These are phyloP conservation scores for Phortica magna DNA, from an alignment of 2,888 invertebrate species.

Conservation along the genomic window DNA sequence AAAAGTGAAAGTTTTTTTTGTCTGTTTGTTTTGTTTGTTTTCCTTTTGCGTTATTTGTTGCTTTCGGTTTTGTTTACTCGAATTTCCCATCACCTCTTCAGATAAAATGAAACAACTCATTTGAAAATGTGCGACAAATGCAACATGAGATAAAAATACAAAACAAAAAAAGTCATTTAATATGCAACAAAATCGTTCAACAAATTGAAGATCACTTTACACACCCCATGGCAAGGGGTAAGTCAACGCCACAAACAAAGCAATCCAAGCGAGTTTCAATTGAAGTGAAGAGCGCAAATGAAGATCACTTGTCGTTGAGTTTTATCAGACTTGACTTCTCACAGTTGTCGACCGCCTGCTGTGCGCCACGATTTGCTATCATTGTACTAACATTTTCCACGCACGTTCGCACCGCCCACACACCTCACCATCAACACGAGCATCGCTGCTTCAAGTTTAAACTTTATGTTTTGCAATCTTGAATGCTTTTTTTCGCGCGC, in stretches of 20 bases:
- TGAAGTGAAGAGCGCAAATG: background rate
- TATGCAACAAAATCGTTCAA: background rate
- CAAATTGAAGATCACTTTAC: background rate
- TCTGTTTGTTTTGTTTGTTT: conserved; percentile 52
- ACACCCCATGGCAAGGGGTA: too few relatives aligned
- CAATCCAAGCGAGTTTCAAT: background rate
- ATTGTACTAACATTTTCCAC: background rate
- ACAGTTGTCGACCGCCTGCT: background rate
- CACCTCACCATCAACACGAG: background rate
- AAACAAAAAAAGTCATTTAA: conserved; percentile 7
- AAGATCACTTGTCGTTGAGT: conserved; percentile 26
- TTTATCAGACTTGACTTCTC: conserved; percentile 16
- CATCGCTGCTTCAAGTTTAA: conserved; percentile 59
- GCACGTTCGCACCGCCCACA: background rate
- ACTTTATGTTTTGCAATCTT: conserved; percentile 59
- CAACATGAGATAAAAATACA: background rate
- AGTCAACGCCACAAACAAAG: background rate
- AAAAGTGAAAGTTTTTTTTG: conserved; percentile 61
- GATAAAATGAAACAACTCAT: too few relatives aligned
- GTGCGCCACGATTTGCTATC: background rate
- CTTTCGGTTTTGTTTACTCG: background rate
- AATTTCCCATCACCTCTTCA: background rate
- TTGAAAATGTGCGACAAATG: background rate
- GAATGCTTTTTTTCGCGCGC: background rate
- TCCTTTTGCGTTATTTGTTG: conserved; percentile 47